A percentile compares a stretch with the other conserved stretches of the same genome.
phyloP scores from a whole-genome alignment of 1,140 invertebrate species.

The Bradysia coprophila region DNA sequence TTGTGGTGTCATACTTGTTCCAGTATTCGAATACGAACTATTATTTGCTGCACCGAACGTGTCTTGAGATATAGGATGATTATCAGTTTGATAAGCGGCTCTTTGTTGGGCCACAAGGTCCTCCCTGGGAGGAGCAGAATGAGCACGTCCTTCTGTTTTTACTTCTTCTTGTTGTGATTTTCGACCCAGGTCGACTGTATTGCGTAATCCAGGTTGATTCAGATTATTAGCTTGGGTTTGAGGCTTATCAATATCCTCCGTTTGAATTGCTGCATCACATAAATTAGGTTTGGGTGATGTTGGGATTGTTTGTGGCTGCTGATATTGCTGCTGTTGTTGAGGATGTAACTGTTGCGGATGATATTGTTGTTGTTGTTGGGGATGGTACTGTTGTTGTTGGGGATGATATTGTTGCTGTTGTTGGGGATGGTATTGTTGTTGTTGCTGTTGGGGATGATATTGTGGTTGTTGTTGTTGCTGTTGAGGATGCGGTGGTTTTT shows the following conservation, averaged over 20 bases:
- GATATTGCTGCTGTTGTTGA: conserved; percentile 5
- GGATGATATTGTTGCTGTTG: too few relatives aligned
- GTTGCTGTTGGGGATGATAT: conserved; percentile 7
- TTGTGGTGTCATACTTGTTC: conserved; percentile 4
- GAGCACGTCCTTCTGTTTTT: conserved; percentile 32
- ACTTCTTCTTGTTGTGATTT: conserved; percentile 35
- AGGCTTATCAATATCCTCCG: conserved; percentile 15
- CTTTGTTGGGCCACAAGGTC: neutral
- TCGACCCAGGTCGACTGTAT: conserved; percentile 56
- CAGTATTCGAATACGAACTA: neutral
- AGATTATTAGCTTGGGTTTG: conserved; percentile 23
- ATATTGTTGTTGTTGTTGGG: conserved; percentile 5
- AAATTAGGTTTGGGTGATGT: conserved; percentile 7
- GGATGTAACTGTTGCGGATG: conserved; percentile 7
- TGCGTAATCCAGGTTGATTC: conserved; percentile 49
- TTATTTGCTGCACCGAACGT: neutral
- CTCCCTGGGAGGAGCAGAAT: conserved; percentile 20
- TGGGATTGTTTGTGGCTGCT: conserved; percentile 3
- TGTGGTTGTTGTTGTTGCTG: conserved; percentile 6
- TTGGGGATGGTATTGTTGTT: conserved; percentile 5
- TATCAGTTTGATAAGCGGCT: neutral
- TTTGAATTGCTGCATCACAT: conserved; percentile 29
- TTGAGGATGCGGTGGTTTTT: conserved; percentile 7
- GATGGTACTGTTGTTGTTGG: conserved; percentile 3
- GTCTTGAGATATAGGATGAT: too few relatives aligned